Evolutionary conservation across 2,888 invertebrate genomes (phyloP).

Genomic region (Epistrophe eligans): DNA sequence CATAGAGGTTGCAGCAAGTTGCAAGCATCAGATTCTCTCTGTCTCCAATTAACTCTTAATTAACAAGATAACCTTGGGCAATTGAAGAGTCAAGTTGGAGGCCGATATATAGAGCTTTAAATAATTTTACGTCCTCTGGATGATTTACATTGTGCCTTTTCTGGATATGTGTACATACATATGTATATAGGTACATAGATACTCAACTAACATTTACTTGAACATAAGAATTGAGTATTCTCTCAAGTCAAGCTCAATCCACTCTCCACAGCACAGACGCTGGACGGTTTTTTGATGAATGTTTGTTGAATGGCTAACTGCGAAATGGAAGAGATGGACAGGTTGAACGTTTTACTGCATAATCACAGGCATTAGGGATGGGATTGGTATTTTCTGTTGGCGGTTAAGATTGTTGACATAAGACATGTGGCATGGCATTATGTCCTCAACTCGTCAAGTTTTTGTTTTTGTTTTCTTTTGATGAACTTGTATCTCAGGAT

Average conservation of each 20-base stretch:
- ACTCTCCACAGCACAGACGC: not conserved
- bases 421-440: conserved; percentile 36
- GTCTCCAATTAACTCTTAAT: conserved; percentile 72
- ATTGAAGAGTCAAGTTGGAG: conserved; percentile 18
- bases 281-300: conserved; percentile 43
- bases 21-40: conserved; percentile 11
- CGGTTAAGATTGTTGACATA: conserved; percentile 36
- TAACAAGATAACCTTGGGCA: conserved; percentile 67
- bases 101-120: conserved; percentile 23
- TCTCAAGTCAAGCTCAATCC: not conserved
- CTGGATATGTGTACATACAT: no score
- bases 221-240: not conserved
- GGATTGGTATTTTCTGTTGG: conserved; percentile 28
- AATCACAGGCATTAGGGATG: conserved; percentile 63
- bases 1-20: conserved; percentile 16
- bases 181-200: no score
- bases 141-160: conserved; percentile 19
- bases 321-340: conserved; percentile 42
- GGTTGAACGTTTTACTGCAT: conserved; percentile 59
- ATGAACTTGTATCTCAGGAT: conserved; percentile 20
- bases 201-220: not conserved
- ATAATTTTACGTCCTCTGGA: conserved; percentile 62
- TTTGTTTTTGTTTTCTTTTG: not conserved
- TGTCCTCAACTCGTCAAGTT: conserved; percentile 49
- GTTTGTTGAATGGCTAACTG: conserved; percentile 44